These are phyloP conservation scores for Hemibagrus wyckioides DNA, from an alignment of 2,113 vertebrate species.

Conservation along the genomic window DNA sequence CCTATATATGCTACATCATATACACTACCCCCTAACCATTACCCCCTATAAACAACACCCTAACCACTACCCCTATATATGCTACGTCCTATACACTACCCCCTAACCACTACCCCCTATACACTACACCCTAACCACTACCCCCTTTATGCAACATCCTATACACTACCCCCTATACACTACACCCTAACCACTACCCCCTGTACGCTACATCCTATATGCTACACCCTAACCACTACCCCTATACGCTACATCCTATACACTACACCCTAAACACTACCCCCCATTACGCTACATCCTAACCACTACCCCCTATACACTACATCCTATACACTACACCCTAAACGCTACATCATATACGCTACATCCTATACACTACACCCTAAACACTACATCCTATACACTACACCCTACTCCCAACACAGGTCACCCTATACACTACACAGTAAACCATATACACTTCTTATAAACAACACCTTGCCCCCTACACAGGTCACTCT, in stretches of 20 bases:
- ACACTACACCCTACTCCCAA: background rate
- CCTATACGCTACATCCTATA: background rate
- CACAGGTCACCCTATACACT: background rate
- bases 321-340: background rate
- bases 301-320: background rate
- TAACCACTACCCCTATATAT: too few species aligned
- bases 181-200: background rate
- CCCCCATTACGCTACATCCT: background rate
- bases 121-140: background rate
- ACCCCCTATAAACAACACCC: too few species aligned
- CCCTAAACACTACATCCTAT: background rate
- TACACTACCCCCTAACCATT: too few species aligned
- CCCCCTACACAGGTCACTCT: background rate
- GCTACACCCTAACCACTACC: background rate
- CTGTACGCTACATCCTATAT: background rate
- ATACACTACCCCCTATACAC: background rate
- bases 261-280: background rate
- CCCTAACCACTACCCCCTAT: background rate
- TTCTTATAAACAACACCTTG: background rate
- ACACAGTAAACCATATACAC: too few species aligned
- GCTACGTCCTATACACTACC: too few species aligned
- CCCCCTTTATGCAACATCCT: background rate
- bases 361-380: background rate
- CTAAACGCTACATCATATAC: background rate
- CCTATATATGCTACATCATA: too few species aligned